These are phyloP conservation scores for Rhingia rostrata DNA, from an alignment of 2,888 invertebrate genomes.

Conservation along the genomic window DNA sequence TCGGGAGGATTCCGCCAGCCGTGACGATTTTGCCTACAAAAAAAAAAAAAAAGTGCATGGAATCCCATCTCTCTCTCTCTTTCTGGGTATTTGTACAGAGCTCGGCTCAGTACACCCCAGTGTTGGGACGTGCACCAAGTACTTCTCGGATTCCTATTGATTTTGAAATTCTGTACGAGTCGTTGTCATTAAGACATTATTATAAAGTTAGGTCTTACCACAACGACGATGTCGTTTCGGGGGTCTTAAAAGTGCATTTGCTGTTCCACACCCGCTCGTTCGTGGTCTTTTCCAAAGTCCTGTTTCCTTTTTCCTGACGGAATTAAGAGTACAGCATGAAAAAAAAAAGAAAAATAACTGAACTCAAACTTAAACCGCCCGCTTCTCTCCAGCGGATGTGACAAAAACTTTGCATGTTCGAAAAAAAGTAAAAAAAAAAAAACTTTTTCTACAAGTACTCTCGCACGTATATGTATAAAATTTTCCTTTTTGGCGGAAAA, in stretches of 20 bases:
- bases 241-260: constrained; percentile 72
- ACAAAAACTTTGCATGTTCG: constrained; percentile 73
- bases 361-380: constrained; percentile 16
- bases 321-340: constrained; percentile 35
- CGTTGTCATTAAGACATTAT: constrained; percentile 73
- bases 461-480: not conserved
- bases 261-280: constrained; percentile 19
- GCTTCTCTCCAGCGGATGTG: constrained; percentile 55
- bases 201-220: constrained; percentile 73
- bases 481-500: constrained; percentile 47
- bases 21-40: constrained; percentile 50
- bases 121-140: constrained; percentile 47
- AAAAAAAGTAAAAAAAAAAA: constrained; percentile 70
- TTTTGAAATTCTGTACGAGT: constrained; percentile 72
- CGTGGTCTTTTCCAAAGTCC: constrained; percentile 7
- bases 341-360: not conserved
- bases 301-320: constrained; percentile 45
- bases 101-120: constrained; percentile 41
- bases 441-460: constrained; percentile 47
- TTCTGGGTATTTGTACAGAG: constrained; percentile 46
- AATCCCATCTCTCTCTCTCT: constrained; percentile 9
- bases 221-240: constrained; percentile 64
- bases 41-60: constrained; percentile 21
- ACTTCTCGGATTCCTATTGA: constrained; percentile 65
- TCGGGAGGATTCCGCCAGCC: constrained; percentile 32